Percentiles rank a stretch among this genome's conserved stretches.
phyloP scores from a whole-genome alignment of 2,797 vertebrate genomes.

The Onychomys torridus region DNA sequence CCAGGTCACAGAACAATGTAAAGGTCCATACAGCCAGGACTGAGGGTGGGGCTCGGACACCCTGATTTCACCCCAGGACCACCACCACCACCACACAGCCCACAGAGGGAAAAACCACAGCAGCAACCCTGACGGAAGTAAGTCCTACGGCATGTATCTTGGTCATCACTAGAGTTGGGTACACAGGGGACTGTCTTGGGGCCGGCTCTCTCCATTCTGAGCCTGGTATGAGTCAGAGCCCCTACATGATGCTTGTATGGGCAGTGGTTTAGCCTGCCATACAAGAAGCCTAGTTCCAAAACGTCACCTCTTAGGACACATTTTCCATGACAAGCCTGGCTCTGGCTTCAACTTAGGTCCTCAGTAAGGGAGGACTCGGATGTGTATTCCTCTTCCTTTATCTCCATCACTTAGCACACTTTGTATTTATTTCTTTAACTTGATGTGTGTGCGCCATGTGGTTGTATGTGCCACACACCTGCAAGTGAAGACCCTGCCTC shows the following conservation, averaged over 20 bases:
- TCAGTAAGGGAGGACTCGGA: neutral
- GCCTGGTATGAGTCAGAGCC: neutral
- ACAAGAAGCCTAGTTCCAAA: neutral
- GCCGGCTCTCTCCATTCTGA: neutral
- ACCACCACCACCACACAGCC: neutral
- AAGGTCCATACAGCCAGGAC: neutral
- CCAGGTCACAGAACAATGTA: neutral
- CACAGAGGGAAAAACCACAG: neutral
- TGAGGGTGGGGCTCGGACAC: neutral
- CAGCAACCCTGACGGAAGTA: too few relatives aligned
- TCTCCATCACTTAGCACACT: neutral
- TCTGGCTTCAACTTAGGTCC: neutral
- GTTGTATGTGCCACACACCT: neutral
- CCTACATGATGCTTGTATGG: neutral
- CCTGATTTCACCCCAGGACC: neutral
- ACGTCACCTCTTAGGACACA: neutral
- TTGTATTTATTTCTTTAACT: neutral
- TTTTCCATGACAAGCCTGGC: neutral
- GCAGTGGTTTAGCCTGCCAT: neutral
- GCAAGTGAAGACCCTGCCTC: neutral
- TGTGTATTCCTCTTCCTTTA: neutral
- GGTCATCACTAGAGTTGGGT: neutral
- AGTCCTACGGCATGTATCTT: neutral
- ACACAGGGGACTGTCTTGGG: neutral
- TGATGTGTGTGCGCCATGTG: neutral